These are phyloP conservation scores for Drosophila merina DNA, from an alignment of 2,888 invertebrate species.

Conservation along the genomic window DNA sequence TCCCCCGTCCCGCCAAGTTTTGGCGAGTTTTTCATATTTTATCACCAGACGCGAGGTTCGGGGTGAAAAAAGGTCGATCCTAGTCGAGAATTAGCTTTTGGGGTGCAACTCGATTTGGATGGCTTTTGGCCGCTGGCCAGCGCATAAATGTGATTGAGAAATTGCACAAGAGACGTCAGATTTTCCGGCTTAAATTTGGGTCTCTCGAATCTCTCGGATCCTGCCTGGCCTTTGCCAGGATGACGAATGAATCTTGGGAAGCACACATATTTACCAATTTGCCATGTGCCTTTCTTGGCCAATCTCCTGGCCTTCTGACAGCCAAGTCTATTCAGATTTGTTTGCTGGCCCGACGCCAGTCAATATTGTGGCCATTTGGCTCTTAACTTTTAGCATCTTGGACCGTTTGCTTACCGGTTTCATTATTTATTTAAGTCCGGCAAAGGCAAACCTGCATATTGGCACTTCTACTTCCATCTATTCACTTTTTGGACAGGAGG, in stretches of 20 bases:
- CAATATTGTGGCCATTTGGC: conserved; percentile 50
- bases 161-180: conserved; percentile 47
- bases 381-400: conserved; percentile 46
- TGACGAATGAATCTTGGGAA: conserved; percentile 53
- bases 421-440: conserved; percentile 76
- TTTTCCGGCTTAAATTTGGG: conserved; percentile 45
- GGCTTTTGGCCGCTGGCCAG: conserved; percentile 28
- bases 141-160: conserved; percentile 68
- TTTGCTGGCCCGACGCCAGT: conserved; percentile 45
- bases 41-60: conserved; percentile 56
- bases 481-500: background rate
- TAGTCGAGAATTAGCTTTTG: conserved; percentile 51
- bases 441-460: conserved; percentile 71
- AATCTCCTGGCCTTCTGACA: conserved; percentile 35
- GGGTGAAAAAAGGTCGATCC: conserved; percentile 59
- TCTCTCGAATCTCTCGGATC: conserved; percentile 40
- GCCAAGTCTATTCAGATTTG: conserved; percentile 47
- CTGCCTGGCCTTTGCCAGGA: conserved; percentile 17
- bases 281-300: conserved; percentile 7
- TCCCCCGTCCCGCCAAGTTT: conserved; percentile 12
- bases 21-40: conserved; percentile 65
- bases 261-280: conserved; percentile 8
- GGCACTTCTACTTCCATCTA: conserved; percentile 46
- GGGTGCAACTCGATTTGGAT: conserved; percentile 43
- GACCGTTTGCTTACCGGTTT: conserved; percentile 62